Evolutionary conservation across 1,140 invertebrate genomes (phyloP).

Genomic region (Drosophila lacertosa): DNA sequence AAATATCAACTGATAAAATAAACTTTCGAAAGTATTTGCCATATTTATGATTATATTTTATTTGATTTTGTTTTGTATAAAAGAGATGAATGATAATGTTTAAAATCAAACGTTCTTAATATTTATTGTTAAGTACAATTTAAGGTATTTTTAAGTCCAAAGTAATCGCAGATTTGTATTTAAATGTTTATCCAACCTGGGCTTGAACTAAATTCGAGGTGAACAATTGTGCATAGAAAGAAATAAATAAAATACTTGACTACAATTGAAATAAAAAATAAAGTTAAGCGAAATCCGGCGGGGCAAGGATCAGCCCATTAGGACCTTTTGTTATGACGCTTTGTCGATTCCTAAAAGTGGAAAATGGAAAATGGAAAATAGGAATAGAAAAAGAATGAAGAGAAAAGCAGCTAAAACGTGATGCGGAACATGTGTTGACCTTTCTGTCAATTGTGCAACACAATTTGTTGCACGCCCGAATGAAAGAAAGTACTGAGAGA

Average conservation of each 20-base stretch:
- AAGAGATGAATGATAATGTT: too few relatives aligned
- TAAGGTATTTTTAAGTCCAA: too few relatives aligned
- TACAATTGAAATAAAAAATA: slow-evolving; percentile 9
- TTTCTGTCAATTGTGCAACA: slow-evolving; percentile 22
- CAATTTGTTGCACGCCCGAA: slow-evolving; percentile 48
- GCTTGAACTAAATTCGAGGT: too few relatives aligned
- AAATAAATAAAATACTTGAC: neutral
- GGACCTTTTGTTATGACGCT: slow-evolving; percentile 35
- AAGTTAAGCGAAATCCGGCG: neutral
- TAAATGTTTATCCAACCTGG: too few relatives aligned
- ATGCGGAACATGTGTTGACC: slow-evolving; percentile 6
- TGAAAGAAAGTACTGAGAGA: slow-evolving; percentile 47
- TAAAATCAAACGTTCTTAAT: too few relatives aligned
- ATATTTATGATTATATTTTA: too few relatives aligned
- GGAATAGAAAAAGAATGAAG: slow-evolving; percentile 23
- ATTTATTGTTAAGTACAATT: too few relatives aligned
- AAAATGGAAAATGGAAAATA: too few relatives aligned
- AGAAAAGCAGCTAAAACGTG: slow-evolving; percentile 34
- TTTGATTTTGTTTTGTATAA: too few relatives aligned
- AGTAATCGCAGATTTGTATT: too few relatives aligned
- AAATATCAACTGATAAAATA: too few relatives aligned
- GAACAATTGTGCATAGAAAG: neutral
- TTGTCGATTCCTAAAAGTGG: slow-evolving; percentile 34
- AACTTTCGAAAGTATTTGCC: too few relatives aligned
- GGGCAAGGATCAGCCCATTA: slow-evolving; percentile 16